Evolutionary conservation across 2,113 vertebrate species (phyloP), one percentile per base, ranked within the genome.

Genomic region (Peromyscus californicus): DNA sequence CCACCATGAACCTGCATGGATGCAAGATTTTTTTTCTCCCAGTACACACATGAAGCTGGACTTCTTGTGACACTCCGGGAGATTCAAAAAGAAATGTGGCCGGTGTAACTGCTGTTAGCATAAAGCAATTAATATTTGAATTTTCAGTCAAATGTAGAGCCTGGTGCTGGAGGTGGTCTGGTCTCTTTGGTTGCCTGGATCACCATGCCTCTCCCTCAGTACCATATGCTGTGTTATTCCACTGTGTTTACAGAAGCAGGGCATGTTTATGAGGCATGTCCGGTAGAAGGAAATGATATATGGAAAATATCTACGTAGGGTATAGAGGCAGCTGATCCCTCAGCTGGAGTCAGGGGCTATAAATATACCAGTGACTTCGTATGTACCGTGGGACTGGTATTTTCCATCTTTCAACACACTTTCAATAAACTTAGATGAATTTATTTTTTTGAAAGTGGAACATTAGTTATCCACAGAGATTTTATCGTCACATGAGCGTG

Each of bases 261-360:
- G 95, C 57, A 82, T 94, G 88, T 97, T 96, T 96, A 84, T 57
- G 95, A 94, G 95, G 65, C 87, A 80, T 78, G 51, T 96, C 83
- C 1, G 1, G 94, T 93, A 61, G 29, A 90, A 78, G 96, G 96
- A 98, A 97, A 84, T 74, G 48, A 90, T 95, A 63, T 67, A 89
- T 98, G 83, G 95, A 98, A 98, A 96, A 94, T 87, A 45, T 86
- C 96, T 94, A 36, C 97, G 29, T 97, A 79, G 91, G 75, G 61
- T 95, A n/a, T 85, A 83, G 90, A 97, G 97, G 97, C 54, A 74
- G 59, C 0, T 96, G 91, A 96, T 59, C 59, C 39, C 15, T 93
- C 86, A 59, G 61, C 89, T 92, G 96, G 95, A 98, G 78, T 67
- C 57, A 95, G 96, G 84, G n/a, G 33, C 85, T 98, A 91, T 95